Evolutionary conservation across 2,888 invertebrate species (phyloP), one percentile per base, ranked within the genome.

Genomic region (Eupithecia subfuscata): DNA sequence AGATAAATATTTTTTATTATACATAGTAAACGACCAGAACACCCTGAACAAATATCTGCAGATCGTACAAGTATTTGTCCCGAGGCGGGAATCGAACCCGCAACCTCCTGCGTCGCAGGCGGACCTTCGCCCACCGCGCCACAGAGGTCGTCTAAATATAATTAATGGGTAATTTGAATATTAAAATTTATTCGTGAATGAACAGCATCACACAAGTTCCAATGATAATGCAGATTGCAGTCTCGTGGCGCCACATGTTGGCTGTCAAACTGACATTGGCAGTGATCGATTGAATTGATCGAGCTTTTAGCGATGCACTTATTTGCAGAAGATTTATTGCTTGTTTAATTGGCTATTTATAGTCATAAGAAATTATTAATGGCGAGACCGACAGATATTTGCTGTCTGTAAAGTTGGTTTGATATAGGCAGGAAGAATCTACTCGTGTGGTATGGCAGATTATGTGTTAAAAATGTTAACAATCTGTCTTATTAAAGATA

Each of bases 241-340:
- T 43, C 68, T 25, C 14, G 52, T 69, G 78, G 78, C 71, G 52
- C 74, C 82, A 79, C 72, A 40, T 63, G 70, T 72, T 72, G 69
- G 68, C 75, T 77, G 77, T 75, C 77, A 77, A 75, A 75, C 18
- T 77, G 77, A 75, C 74, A 77, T 25, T 75, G 77, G 63, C 72
- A 77, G 63, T 73, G 73, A 77, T 70, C 34, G 18, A 77, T 74
- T n/a, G 56, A 40, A 22, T 40, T 40, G 64, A 70, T 56, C 7
- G 69, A 25, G 64, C 64, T 71, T 63, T 71, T 71, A 71, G 64
- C 64, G 52, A 64, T 48, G 45, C 34, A 65, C 45, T 71, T 65
- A 68, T 43, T 68, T 67, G 68, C 68, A 34, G 18, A 52, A 63
- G 60, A 75, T 71, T 70, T 71, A 71, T 40, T 43, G 43, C 45